phyloP scores from a whole-genome alignment of 2,888 invertebrate species.

The Ophioninae sp. region DNA sequence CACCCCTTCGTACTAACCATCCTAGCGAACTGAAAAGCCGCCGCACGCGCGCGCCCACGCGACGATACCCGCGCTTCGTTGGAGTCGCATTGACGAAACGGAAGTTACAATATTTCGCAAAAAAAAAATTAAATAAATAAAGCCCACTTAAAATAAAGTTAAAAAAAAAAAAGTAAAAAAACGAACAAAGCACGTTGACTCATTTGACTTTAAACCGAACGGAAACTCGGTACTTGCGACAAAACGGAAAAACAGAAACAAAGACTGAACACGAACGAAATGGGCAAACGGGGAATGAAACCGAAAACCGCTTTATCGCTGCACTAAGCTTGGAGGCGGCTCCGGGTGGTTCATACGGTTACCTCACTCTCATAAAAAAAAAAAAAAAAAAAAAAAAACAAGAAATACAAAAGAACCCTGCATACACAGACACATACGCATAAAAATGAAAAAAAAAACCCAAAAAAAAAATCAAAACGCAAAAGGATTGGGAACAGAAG shows the following conservation, averaged over 20 bases:
- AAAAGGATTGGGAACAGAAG: slow-evolving; percentile 61
- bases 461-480: not conserved
- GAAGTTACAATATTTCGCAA: slow-evolving; percentile 41
- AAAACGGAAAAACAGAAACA: slow-evolving; percentile 35
- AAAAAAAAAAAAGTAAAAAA: too few species aligned
- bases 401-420: slow-evolving; percentile 50
- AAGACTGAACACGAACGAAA: slow-evolving; percentile 44
- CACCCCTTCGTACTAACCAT: slow-evolving; percentile 64
- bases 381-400: slow-evolving; percentile 4
- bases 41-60: slow-evolving; percentile 80
- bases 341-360: slow-evolving; percentile 56
- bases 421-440: slow-evolving; percentile 43
- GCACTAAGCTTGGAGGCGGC: slow-evolving; percentile 55
- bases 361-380: slow-evolving; percentile 46
- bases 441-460: slow-evolving; percentile 47
- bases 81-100: slow-evolving; percentile 32
- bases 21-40: slow-evolving; percentile 70
- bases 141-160: slow-evolving; percentile 30
- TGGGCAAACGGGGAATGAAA: slow-evolving; percentile 36
- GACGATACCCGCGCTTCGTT: slow-evolving; percentile 64
- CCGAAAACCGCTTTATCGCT: slow-evolving; percentile 57
- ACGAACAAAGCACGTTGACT: slow-evolving; percentile 21
- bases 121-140: slow-evolving; percentile 14
- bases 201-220: slow-evolving; percentile 38
- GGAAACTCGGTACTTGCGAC: slow-evolving; percentile 32